These are phyloP conservation scores for Edolisoma coerulescens DNA, from an alignment of 2,113 vertebrate species.

Conservation along the genomic window DNA sequence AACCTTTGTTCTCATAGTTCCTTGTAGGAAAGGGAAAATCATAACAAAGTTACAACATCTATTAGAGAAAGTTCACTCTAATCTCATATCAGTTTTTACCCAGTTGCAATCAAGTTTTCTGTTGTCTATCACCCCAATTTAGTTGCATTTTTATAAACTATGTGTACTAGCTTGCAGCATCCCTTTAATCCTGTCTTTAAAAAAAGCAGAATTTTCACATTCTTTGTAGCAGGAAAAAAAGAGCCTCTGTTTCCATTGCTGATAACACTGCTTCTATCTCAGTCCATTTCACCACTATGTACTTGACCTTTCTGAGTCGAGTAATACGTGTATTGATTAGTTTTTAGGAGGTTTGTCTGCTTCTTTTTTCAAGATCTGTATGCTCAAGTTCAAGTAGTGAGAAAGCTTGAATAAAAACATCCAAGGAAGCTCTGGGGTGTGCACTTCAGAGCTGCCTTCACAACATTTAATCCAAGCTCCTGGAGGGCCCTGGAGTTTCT, in stretches of 20 bases:
- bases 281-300: background rate
- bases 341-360: background rate
- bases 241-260: background rate
- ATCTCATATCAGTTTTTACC: conserved; percentile 17
- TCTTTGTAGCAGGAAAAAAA: background rate
- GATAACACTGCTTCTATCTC: background rate
- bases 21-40: background rate
- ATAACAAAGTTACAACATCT: background rate
- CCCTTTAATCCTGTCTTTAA: background rate
- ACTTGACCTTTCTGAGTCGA: background rate
- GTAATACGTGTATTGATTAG: background rate
- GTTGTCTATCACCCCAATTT: background rate
- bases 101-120: conserved; percentile 47
- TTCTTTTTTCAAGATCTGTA: background rate
- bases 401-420: background rate
- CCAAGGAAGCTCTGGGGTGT: background rate
- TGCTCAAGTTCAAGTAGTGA: background rate
- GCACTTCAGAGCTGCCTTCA: background rate
- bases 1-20: background rate
- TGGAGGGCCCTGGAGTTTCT: background rate
- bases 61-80: background rate
- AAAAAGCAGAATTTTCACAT: background rate
- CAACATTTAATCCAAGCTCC: background rate
- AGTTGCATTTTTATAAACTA: background rate
- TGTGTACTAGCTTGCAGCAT: background rate